A percentile compares a stretch with the other conserved stretches of the same genome.
Conservation (phyloP, 2,113 vertebrate species). For the Saiga tatarica region DNA sequence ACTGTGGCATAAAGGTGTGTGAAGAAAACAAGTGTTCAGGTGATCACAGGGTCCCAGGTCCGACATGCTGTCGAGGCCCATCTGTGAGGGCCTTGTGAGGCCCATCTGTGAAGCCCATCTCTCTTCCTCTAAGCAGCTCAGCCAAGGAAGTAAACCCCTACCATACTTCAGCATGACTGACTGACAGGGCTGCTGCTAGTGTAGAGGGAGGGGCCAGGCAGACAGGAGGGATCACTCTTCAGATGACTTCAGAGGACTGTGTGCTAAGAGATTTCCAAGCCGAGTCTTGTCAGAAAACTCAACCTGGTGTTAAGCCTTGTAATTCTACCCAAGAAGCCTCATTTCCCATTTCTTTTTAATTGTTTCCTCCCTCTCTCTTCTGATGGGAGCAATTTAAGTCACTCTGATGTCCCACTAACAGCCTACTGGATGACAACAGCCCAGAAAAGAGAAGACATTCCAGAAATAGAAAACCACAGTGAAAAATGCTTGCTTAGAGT, state of each 20-base stretch:
- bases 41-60: background rate
- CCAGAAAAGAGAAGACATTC: background rate
- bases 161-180: background rate
- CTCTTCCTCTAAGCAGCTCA: background rate
- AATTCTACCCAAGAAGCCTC: background rate
- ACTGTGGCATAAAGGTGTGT: rapidly evolving
- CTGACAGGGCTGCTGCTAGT: background rate
- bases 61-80: no score
- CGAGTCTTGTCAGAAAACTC: background rate
- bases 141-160: background rate
- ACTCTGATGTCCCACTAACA: background rate
- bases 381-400: background rate
- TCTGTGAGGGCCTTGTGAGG: background rate
- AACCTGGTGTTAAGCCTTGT: background rate
- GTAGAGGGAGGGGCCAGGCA: rapidly evolving
- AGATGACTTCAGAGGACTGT: background rate
- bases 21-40: background rate
- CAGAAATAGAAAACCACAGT: background rate
- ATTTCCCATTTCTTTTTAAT: background rate
- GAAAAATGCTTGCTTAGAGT: background rate
- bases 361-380: slow-evolving; percentile 42
- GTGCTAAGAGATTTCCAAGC: background rate
- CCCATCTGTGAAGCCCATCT: background rate
- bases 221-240: background rate
- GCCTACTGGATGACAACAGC: background rate